Percentiles rank a stretch among this genome's conserved stretches.
Conservation (phyloP, 2,888 invertebrate genomes). For the Amphiduros pacificus region DNA sequence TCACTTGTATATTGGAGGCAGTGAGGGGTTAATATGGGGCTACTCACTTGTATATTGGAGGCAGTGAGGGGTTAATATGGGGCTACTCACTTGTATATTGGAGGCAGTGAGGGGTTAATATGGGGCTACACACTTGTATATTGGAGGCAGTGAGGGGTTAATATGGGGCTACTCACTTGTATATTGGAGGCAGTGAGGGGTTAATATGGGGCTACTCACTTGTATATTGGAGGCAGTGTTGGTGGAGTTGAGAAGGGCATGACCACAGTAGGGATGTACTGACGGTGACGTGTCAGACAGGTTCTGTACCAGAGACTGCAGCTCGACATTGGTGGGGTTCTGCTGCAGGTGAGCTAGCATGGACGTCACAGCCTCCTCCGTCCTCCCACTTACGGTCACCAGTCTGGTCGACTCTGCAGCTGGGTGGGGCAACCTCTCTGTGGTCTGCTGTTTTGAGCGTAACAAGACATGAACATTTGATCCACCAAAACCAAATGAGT, state of each 20-base stretch:
- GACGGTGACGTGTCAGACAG: conserved; percentile 62
- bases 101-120: too few relatives aligned
- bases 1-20: too few relatives aligned
- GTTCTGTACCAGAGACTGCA: conserved; percentile 52
- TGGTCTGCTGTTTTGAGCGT: conserved; percentile 59
- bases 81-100: too few relatives aligned
- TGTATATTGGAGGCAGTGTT: conserved; percentile 35
- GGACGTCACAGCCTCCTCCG: conserved; percentile 73
- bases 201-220: too few relatives aligned
- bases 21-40: too few relatives aligned
- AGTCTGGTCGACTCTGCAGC: conserved; percentile 70
- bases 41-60: too few relatives aligned
- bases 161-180: too few relatives aligned
- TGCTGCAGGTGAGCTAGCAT: conserved; percentile 76
- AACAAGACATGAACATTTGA: conserved; percentile 59
- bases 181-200: too few relatives aligned
- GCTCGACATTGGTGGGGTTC: conserved; percentile 37
- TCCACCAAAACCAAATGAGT: conserved; percentile 98
- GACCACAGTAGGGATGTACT: conserved; percentile 81
- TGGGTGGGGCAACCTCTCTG: conserved; percentile 30
- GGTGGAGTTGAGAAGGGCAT: conserved; percentile 70
- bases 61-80: too few relatives aligned
- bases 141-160: too few relatives aligned
- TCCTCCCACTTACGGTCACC: conserved; percentile 81
- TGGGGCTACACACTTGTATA: too few relatives aligned